phyloP scores from a whole-genome alignment of 2,113 vertebrate genomes.

The Tursiops truncatus region DNA sequence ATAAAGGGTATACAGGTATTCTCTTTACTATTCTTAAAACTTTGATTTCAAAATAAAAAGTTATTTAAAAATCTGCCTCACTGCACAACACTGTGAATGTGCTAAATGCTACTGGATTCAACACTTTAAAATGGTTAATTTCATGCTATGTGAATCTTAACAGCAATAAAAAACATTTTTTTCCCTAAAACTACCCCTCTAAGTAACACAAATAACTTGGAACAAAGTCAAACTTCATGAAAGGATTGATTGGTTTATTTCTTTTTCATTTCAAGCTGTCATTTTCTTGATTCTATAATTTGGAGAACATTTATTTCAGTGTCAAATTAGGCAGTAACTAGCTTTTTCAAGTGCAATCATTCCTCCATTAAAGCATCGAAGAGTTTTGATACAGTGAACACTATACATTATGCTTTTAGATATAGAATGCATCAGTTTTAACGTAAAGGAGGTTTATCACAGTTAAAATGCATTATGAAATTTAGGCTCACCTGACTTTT shows the following conservation, averaged over 20 bases:
- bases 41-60: slow-evolving; percentile 2
- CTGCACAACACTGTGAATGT: neutral
- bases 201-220: neutral
- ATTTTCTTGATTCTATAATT: slow-evolving; percentile 18
- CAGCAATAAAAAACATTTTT: neutral
- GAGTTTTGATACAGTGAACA: neutral
- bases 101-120: neutral
- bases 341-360: neutral
- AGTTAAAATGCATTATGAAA: slow-evolving; percentile 35
- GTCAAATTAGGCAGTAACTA: neutral
- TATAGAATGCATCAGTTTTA: neutral
- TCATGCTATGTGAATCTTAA: neutral
- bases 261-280: neutral
- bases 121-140: slow-evolving; percentile 6
- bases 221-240: neutral
- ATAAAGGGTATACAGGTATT: neutral
- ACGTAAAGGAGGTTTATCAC: neutral
- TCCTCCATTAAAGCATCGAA: neutral
- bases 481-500: neutral
- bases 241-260: neutral
- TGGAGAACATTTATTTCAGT: slow-evolving; percentile 31
- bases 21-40: neutral
- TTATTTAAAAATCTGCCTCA: neutral
- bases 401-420: neutral
- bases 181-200: neutral